Conservation (phyloP, 2,113 vertebrate genomes). For the Rhombomys opimus region DNA sequence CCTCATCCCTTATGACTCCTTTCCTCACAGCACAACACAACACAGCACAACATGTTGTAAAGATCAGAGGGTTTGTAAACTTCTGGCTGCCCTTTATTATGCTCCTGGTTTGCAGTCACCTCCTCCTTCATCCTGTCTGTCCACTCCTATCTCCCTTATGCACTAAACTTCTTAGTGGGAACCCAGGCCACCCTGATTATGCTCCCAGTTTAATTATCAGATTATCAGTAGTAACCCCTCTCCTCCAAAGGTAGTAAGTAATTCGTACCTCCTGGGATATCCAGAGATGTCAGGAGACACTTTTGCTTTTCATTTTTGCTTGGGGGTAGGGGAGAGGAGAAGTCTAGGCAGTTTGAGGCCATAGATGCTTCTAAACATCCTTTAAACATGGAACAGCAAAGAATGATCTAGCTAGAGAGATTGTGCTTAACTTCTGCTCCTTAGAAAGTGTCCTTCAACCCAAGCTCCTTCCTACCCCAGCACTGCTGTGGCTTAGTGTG, state of each 20-base stretch:
- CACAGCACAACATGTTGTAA: background rate
- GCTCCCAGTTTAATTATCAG: background rate
- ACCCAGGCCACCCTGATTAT: background rate
- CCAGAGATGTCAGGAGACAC: background rate
- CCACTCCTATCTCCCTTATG: background rate
- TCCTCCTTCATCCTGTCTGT: background rate
- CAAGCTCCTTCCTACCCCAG: background rate
- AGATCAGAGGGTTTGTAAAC: background rate
- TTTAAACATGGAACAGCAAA: background rate
- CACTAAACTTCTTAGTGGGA: background rate
- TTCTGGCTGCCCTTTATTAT: background rate
- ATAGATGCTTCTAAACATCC: background rate
- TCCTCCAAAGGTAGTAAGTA: background rate
- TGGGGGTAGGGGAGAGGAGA: background rate
- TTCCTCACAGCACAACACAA: background rate
- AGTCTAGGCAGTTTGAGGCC: background rate
- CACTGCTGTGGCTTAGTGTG: background rate
- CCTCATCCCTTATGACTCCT: background rate
- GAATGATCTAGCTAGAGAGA: background rate
- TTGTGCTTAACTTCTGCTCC: background rate
- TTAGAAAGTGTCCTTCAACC: background rate
- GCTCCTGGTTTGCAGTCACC: background rate
- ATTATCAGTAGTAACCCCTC: background rate
- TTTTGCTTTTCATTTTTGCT: background rate
- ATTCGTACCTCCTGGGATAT: background rate